phyloP scores from a whole-genome alignment of 2,797 vertebrate genomes.

The Microchirus variegatus region DNA sequence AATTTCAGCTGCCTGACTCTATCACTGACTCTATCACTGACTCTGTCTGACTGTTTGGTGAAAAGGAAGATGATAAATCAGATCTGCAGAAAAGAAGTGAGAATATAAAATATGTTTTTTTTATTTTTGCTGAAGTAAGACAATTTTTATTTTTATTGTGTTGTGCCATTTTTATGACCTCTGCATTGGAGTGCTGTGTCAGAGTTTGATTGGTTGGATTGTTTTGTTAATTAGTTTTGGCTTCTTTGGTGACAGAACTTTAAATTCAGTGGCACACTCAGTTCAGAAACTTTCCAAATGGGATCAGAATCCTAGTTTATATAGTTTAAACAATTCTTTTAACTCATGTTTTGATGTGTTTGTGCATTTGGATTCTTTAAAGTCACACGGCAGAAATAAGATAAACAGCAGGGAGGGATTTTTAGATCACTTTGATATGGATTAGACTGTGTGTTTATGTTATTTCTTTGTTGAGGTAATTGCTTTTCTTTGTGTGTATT shows the following conservation, averaged over 20 bases:
- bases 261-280: background rate
- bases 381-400: too few species aligned
- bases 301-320: background rate
- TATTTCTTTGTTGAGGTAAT: too few species aligned
- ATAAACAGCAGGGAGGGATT: too few species aligned
- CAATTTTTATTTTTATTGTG: slow-evolving; percentile 18
- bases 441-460: too few species aligned
- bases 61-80: slow-evolving; percentile 39
- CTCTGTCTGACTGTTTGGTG: slow-evolving; percentile 28
- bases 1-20: slow-evolving; percentile 40
- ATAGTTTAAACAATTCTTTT: background rate
- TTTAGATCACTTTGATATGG: too few species aligned
- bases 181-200: background rate
- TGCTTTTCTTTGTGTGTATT: background rate
- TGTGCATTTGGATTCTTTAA: background rate
- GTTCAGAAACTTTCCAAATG: background rate
- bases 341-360: background rate
- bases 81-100: slow-evolving; percentile 18
- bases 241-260: background rate
- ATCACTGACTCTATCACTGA: slow-evolving; percentile 42
- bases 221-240: slow-evolving; percentile 14
- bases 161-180: slow-evolving; percentile 7
- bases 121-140: slow-evolving; percentile 25
- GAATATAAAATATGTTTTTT: slow-evolving; percentile 2
- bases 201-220: background rate